phyloP scores from a whole-genome alignment of 2,888 invertebrate species.

The Palloptera scutellata region DNA sequence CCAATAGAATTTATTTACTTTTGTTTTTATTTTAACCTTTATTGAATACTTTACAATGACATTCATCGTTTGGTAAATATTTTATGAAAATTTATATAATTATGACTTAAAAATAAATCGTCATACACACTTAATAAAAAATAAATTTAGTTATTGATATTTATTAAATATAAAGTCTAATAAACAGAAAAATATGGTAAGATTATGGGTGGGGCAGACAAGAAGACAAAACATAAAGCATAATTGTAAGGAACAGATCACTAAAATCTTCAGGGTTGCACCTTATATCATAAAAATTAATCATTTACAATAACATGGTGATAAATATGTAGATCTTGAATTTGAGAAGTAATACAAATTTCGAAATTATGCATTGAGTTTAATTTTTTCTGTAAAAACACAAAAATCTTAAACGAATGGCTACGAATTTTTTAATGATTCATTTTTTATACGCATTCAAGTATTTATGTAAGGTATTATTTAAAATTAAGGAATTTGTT shows the following conservation, averaged over 20 bases:
- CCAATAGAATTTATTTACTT: background rate
- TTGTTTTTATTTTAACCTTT: constrained; percentile 5
- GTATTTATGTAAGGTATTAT: no score
- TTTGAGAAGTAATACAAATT: background rate
- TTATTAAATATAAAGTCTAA: constrained; percentile 33
- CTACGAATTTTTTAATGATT: background rate
- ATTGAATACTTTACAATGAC: constrained; percentile 31
- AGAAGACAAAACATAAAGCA: background rate
- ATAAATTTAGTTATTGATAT: constrained; percentile 45
- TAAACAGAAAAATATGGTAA: constrained; percentile 16
- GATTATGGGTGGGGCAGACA: background rate
- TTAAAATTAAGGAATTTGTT: no score
- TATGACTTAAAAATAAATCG: constrained; percentile 6
- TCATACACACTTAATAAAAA: constrained; percentile 10
- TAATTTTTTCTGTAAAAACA: background rate
- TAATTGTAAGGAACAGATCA: no score
- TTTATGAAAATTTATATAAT: constrained; percentile 5
- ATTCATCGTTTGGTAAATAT: constrained; percentile 7
- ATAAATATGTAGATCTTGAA: constrained; percentile 1
- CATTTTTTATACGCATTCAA: background rate
- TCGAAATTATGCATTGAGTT: background rate
- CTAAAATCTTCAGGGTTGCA: background rate
- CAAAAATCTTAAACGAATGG: background rate
- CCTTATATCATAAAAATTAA: no score
- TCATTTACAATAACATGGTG: no score